Conservation (phyloP, 2,113 vertebrate species). For the Leuciscus idus region DNA sequence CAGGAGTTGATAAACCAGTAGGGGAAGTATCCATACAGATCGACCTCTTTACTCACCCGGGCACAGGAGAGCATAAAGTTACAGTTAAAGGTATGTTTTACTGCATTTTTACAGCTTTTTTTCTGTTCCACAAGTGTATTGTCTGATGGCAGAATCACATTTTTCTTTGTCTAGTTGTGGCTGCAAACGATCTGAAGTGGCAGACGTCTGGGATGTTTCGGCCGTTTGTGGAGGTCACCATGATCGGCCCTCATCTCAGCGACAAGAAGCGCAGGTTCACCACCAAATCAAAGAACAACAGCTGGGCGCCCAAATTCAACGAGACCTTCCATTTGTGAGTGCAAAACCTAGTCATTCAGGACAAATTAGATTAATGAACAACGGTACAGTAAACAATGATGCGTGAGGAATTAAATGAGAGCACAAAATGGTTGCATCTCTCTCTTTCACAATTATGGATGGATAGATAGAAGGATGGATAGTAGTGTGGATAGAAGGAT, state of each 20-base stretch:
- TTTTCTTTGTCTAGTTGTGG: constrained; percentile 80
- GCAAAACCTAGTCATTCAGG: neutral
- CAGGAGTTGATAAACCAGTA: constrained; percentile 89
- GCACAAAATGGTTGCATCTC: neutral
- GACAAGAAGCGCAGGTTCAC: constrained; percentile 97
- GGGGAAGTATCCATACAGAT: constrained; percentile 95
- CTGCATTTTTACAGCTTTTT: neutral
- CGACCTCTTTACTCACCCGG: constrained; percentile 93
- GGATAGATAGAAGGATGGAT: neutral
- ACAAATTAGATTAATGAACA: neutral
- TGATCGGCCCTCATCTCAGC: constrained; percentile 94
- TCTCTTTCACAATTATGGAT: neutral
- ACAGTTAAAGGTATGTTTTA: constrained; percentile 87
- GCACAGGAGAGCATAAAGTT: constrained; percentile 92
- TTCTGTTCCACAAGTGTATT: neutral
- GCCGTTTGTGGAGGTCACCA: constrained; percentile 91
- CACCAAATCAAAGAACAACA: constrained; percentile 99
- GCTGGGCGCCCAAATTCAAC: constrained; percentile 97
- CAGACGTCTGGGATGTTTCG: constrained; percentile 97
- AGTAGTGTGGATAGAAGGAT: neutral
- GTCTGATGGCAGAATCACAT: neutral
- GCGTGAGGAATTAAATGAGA: neutral
- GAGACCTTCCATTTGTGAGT: constrained; percentile 98
- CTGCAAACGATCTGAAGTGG: constrained; percentile 95
- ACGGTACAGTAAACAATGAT: neutral